Evolutionary conservation across 1,140 invertebrate species (phyloP).

Genomic region (Eupristina koningsbergeri): DNA sequence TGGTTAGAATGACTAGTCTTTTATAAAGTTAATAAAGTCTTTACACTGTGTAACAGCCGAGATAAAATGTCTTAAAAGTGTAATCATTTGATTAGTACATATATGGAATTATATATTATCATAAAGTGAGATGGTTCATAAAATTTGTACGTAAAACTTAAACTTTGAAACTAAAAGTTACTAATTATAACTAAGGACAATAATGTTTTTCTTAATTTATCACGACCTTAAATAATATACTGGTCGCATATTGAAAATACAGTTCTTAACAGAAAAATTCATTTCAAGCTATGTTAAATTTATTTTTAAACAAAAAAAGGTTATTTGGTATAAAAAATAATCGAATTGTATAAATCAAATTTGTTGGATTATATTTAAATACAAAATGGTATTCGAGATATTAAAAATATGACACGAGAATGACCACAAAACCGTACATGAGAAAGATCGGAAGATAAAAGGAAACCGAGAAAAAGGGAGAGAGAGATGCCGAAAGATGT

Average conservation of each 20-base stretch:
- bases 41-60: too few relatives aligned
- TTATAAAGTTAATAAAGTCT: not conserved
- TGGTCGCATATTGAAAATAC: too few relatives aligned
- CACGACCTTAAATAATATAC: too few relatives aligned
- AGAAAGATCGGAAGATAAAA: not conserved
- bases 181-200: not conserved
- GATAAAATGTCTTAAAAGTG: not conserved
- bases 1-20: not conserved
- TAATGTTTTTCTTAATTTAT: not conserved
- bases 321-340: slow-evolving; percentile 14
- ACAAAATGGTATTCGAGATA: too few relatives aligned
- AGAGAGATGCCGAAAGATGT: slow-evolving; percentile 25
- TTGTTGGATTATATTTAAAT: too few relatives aligned
- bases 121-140: not conserved
- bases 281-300: too few relatives aligned
- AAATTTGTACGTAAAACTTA: not conserved
- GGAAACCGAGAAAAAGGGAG: not conserved
- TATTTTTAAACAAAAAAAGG: too few relatives aligned
- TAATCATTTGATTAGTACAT: not conserved
- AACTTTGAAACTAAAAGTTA: not conserved
- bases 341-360: not conserved
- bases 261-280: too few relatives aligned
- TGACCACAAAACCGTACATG: not conserved
- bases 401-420: not conserved
- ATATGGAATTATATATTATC: not conserved